These are phyloP conservation scores for Notodonta ziczac DNA, from an alignment of 2,888 invertebrate genomes.

Conservation along the genomic window DNA sequence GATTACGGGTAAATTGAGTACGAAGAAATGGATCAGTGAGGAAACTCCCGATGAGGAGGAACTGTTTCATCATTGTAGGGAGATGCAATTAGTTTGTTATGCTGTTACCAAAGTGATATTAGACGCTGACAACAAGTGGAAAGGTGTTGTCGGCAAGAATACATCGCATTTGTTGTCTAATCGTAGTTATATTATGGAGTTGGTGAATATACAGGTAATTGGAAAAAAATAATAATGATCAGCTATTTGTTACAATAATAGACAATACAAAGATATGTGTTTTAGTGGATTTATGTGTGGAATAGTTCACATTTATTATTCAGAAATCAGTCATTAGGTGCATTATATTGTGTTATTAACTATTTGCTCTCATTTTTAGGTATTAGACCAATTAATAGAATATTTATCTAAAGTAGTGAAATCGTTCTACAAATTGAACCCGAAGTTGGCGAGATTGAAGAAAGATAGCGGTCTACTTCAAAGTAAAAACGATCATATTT, in stretches of 20 bases:
- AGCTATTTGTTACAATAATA: not conserved
- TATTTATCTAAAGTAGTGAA: conserved; percentile 80
- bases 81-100: conserved; percentile 79
- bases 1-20: conserved; percentile 58
- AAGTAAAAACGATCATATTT: conserved; percentile 81
- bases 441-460: conserved; percentile 75
- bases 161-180: conserved; percentile 65
- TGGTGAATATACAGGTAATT: conserved; percentile 80
- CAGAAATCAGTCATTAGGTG: no score
- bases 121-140: conserved; percentile 80
- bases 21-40: conserved; percentile 83
- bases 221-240: conserved; percentile 1
- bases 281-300: no score
- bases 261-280: no score
- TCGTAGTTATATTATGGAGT: conserved; percentile 76
- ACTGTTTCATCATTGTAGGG: conserved; percentile 78
- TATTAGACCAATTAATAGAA: conserved; percentile 84
- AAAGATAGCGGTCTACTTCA: conserved; percentile 67
- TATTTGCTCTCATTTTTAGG: conserved; percentile 64
- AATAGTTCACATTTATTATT: no score
- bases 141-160: conserved; percentile 55
- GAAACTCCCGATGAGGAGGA: conserved; percentile 79
- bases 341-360: not conserved
- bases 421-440: conserved; percentile 81
- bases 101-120: conserved; percentile 73